Evolutionary conservation across 2,113 vertebrate genomes (phyloP), one percentile per base, ranked within the genome.

Genomic region (Gadus chalcogrammus): DNA sequence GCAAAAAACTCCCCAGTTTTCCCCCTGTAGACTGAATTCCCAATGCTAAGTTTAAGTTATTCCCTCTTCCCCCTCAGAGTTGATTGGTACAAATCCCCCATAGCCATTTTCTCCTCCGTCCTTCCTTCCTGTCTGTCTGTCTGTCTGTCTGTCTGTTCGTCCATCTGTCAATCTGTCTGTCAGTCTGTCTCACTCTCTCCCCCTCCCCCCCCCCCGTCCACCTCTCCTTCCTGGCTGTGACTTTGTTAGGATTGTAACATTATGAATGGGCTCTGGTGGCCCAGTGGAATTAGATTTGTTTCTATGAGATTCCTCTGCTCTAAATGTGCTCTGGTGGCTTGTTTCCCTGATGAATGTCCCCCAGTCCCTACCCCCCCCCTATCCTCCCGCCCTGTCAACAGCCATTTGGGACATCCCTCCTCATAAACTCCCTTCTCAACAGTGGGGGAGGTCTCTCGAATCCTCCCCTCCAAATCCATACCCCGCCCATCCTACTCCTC

Each of bases 201-300:
- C 12, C 27, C 13, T 55, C 38, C 15, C 27, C 18, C 22, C 31
- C 2, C 52, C 72, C 65, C 63, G 61, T 55, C 61, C 9, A 5
- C 15, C 53, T 55, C 15, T 31, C 62, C 59, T 70, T 74, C 61
- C 71, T 74, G 66, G 76, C 75, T 82, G 58, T 42, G 77, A 77
- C 82, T 83, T 74, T 82, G 86, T 76, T 82, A 77, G 76, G 82
- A 80, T 89, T 70, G 82, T 83, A 86, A 80, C 79, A 69, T 87
- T 87, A 88, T 87, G 85, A 89, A 90, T 87, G 80, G 80, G 16
- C 65, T 86, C 81, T 86, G 81, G 81, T 76, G 79, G 81, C 71
- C 79, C 15, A 62, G 75, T 85, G 79, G 56, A 78, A 89, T 90
- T 87, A 84, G 80, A 90, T 86, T 88, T 89, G 85, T 87, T 87